A percentile compares a stretch with the other conserved stretches of the same genome.
phyloP scores from a whole-genome alignment of 2,113 vertebrate species.

The Ciconia maguari region DNA sequence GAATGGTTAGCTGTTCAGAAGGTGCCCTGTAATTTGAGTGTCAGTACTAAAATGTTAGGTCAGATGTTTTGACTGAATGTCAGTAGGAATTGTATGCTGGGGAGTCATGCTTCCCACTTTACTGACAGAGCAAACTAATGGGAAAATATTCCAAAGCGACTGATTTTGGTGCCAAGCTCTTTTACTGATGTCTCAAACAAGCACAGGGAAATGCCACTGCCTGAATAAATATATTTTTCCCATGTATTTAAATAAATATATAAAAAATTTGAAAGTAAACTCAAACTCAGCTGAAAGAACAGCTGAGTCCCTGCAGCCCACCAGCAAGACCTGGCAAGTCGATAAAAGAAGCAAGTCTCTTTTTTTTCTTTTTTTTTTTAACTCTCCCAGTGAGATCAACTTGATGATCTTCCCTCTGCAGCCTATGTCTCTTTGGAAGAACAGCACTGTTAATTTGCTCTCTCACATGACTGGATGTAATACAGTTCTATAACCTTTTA shows the following conservation, averaged over 20 bases:
- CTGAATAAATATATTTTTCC: conserved; percentile 3
- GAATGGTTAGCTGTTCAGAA: conserved; percentile 46
- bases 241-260: conserved; percentile 19
- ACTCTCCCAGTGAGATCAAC: neutral
- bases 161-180: conserved; percentile 36
- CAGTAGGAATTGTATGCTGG: conserved; percentile 43
- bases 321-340: neutral
- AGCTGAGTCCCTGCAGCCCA: neutral
- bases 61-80: conserved; percentile 68
- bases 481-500: conserved; percentile 59
- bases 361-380: neutral
- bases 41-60: conserved; percentile 68
- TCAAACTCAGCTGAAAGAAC: neutral
- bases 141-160: conserved; percentile 59
- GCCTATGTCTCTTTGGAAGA: conserved; percentile 31
- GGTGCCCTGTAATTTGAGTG: conserved; percentile 65
- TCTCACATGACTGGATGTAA: conserved; percentile 55
- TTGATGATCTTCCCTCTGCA: conserved; percentile 6
- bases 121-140: conserved; percentile 61
- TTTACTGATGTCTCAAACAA: conserved; percentile 32
- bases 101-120: conserved; percentile 34
- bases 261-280: neutral
- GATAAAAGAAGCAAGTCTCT: neutral
- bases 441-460: conserved; percentile 57
- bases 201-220: conserved; percentile 19